Percentiles rank a stretch among this genome's conserved stretches.
phyloP scores from a whole-genome alignment of 2,888 invertebrate species.

The Melitaea athalia region DNA sequence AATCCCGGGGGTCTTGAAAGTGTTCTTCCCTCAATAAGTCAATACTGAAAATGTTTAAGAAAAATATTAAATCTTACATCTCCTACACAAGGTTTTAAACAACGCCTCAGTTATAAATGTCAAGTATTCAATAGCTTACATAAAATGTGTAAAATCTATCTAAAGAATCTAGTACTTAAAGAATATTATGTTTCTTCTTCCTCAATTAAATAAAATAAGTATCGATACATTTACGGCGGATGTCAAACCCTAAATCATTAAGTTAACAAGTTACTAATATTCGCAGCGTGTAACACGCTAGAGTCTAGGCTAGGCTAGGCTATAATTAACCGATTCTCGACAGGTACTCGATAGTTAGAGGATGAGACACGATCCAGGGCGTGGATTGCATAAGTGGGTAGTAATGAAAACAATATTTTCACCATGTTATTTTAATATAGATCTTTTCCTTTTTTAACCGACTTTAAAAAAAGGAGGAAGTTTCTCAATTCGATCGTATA shows the following conservation, averaged over 20 bases:
- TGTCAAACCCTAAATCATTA: slow-evolving; percentile 6
- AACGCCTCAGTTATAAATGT: no score
- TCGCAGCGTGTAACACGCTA: slow-evolving; percentile 19
- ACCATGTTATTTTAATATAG: background rate
- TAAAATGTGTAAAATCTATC: no score
- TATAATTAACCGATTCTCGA: slow-evolving; percentile 25
- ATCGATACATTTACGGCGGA: background rate
- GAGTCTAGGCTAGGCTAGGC: slow-evolving; percentile 23
- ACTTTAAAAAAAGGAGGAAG: no score
- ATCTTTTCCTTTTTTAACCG: background rate
- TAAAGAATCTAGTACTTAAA: background rate
- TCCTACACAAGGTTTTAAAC: no score
- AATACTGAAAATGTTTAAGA: no score
- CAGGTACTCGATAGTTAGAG: slow-evolving; percentile 28
- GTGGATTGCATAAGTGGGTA: slow-evolving; percentile 14
- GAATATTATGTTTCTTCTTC: background rate
- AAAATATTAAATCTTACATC: no score
- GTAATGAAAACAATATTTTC: background rate
- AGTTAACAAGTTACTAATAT: slow-evolving; percentile 2
- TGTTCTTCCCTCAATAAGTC: no score
- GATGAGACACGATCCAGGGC: slow-evolving; percentile 22
- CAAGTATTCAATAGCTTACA: no score
- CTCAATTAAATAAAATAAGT: background rate
- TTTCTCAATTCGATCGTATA: no score
- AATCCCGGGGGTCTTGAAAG: no score